Base-by-base conservation (phyloP, 2,888 invertebrate species). In the Xestia c-nigrum region DNA sequence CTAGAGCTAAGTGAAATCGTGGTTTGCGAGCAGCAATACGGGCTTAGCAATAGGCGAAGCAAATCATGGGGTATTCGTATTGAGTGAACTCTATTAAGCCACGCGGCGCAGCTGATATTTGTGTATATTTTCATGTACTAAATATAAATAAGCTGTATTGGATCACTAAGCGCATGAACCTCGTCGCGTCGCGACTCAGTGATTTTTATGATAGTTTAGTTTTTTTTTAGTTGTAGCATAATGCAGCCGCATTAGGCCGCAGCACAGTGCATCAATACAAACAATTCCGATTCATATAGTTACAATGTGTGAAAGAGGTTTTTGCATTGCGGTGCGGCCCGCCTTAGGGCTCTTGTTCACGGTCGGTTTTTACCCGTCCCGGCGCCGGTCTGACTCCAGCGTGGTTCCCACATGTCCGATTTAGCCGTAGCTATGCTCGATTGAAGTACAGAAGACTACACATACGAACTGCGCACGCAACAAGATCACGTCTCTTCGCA, bases 311-410 rank as follows among this genome's bases (percentile, higher is more conserved):
- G 31, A 40, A 38, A 21, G 9, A 10, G 24, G 40, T 24, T 72
- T 50, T 72, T 72, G 69, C 47, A 47, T 50, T 52, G 71, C 31
- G 43, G 10, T 43, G 72, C 69, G 38, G 7, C 71, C 47, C 14
- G 5, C 5, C 46, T 71, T 24, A 24, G 3, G 59, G 7, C 16
- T 59, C 24, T 31, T 31, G 59, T 31, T 59, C 31, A 31, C 16
- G 47, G 21, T 31, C 31, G 24, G 24, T 16, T 24, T 57, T 57
- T 24, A 24, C 24, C 6, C 6, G 57, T 12, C 14, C 55, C 55
- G 1, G 24, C 14, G 24, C 24, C 24, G 24, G 57, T 10, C 10
- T 55, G 5, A n/a, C 10, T 4, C 9, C 52, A 21, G 52, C 21
- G 52, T 4, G 55, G 5, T n/a, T n/a, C n/a, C 21, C 52, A n/a